phyloP scores from a whole-genome alignment of 2,797 vertebrate species.

The Salmo trutta region DNA sequence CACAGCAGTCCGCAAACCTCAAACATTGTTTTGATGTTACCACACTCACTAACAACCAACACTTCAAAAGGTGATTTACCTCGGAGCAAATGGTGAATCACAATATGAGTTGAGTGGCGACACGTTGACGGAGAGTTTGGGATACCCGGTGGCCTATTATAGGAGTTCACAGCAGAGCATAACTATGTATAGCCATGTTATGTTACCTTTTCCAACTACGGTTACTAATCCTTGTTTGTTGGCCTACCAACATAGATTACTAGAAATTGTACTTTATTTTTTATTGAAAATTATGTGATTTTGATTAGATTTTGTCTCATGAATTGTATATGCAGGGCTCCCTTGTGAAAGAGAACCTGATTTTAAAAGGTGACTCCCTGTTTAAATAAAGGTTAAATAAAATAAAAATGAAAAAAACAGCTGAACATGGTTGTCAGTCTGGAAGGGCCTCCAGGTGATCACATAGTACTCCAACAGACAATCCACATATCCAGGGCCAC shows the following conservation, averaged over 20 bases:
- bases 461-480: neutral
- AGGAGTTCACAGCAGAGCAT: conserved; percentile 27
- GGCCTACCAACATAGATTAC: neutral
- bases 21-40: conserved; percentile 28
- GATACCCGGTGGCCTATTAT: conserved; percentile 2
- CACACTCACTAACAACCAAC: conserved; percentile 5
- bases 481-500: neutral
- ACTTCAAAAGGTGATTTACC: conserved; percentile 26
- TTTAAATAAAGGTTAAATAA: no score
- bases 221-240: neutral
- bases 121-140: neutral
- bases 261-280: neutral
- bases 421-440: neutral
- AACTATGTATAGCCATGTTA: conserved; percentile 15
- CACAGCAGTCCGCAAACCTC: conserved; percentile 18
- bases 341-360: no score
- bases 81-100: neutral
- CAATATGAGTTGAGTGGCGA: neutral
- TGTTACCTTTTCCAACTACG: neutral
- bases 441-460: neutral
- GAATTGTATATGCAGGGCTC: no score
- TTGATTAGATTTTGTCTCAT: no score
- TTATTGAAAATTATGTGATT: neutral
- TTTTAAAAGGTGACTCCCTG: no score
- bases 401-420: no score